Evolutionary conservation across 2,888 invertebrate genomes (phyloP).

Genomic region (Leptarthrus brevirostris): DNA sequence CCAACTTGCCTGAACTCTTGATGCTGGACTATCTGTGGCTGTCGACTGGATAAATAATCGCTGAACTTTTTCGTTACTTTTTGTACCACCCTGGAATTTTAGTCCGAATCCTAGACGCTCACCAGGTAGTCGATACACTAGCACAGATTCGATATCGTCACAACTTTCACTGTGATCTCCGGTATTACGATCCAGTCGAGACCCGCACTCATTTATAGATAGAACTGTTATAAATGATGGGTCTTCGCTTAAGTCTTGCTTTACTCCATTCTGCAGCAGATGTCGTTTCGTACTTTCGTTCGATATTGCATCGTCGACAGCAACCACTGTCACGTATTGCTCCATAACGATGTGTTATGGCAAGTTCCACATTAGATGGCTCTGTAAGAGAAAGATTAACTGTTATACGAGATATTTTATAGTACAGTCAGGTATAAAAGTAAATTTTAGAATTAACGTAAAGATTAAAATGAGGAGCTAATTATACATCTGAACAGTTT

Average conservation of each 20-base stretch:
- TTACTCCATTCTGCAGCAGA: slow-evolving; percentile 54
- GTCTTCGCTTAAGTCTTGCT: slow-evolving; percentile 58
- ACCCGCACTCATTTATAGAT: slow-evolving; percentile 69
- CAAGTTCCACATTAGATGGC: slow-evolving; percentile 11
- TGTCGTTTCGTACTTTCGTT: slow-evolving; percentile 50
- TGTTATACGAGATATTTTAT: not conserved
- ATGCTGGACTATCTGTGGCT: slow-evolving; percentile 88
- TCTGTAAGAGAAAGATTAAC: slow-evolving; percentile 8
- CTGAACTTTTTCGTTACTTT: slow-evolving; percentile 82
- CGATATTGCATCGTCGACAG: slow-evolving; percentile 68
- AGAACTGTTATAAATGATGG: slow-evolving; percentile 72
- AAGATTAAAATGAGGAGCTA: too few relatives aligned
- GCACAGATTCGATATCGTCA: slow-evolving; percentile 76
- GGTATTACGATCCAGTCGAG: slow-evolving; percentile 53
- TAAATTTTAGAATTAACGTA: too few relatives aligned
- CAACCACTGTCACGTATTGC: slow-evolving; percentile 73
- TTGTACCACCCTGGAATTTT: slow-evolving; percentile 91
- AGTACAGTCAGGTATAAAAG: slow-evolving; percentile 41
- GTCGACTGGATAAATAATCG: slow-evolving; percentile 89
- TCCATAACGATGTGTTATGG: slow-evolving; percentile 55
- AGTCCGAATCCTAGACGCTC: slow-evolving; percentile 91
- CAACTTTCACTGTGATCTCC: slow-evolving; percentile 57
- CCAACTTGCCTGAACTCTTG: slow-evolving; percentile 85
- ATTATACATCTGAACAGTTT: too few relatives aligned
- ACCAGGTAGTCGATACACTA: slow-evolving; percentile 86